A percentile compares a stretch with the other conserved stretches of the same genome.
These are phyloP conservation scores for Cyclura pinguis DNA, from an alignment of 2,797 vertebrate species.

Conservation along the genomic window DNA sequence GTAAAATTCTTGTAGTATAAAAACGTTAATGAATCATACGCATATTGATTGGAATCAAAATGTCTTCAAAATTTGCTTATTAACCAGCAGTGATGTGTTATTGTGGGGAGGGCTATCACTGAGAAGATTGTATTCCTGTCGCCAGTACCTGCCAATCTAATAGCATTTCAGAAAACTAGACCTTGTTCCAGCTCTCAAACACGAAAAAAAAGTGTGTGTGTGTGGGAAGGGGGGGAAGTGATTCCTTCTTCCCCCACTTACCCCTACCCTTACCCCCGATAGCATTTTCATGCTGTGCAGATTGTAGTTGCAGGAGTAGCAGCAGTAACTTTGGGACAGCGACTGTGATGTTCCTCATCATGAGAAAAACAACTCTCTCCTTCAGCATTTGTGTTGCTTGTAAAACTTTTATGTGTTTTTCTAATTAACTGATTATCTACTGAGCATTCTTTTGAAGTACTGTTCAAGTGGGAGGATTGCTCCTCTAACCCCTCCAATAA, in stretches of 20 bases:
- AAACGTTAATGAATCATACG: not conserved
- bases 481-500: not conserved
- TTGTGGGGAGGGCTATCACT: not conserved
- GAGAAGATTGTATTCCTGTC: not conserved
- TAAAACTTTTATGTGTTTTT: not conserved
- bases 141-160: not conserved
- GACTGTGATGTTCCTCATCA: not conserved
- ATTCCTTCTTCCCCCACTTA: not conserved
- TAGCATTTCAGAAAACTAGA: not conserved
- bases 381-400: not conserved
- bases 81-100: not conserved
- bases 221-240: not conserved
- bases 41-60: not conserved
- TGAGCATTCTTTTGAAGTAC: not conserved
- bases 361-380: not conserved
- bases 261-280: too few species aligned
- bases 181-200: not conserved
- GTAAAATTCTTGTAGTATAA: not conserved
- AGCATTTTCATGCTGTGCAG: not conserved
- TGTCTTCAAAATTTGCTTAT: not conserved
- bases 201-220: not conserved
- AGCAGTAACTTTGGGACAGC: not conserved
- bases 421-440: not conserved
- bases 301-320: not conserved
- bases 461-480: not conserved